Evolutionary conservation across 2,113 vertebrate species (phyloP).

Genomic region (Tragelaphus scriptus): DNA sequence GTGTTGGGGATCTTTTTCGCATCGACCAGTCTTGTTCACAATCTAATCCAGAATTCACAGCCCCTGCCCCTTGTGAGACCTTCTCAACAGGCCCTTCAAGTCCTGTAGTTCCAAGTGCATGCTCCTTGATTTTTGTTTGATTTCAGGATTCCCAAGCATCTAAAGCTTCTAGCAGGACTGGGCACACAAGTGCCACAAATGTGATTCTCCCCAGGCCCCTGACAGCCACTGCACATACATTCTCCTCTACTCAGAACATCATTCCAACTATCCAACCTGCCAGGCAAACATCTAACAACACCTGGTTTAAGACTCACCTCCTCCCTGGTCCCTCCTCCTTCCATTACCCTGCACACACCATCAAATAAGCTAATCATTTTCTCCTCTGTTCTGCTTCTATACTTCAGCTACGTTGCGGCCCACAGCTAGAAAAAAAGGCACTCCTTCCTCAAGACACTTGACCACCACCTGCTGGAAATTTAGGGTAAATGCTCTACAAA

Average conservation of each 20-base stretch:
- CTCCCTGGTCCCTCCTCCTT: neutral
- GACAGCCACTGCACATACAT: neutral
- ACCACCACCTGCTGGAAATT: constrained; percentile 63
- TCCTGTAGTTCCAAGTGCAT: neutral
- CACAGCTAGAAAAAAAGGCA: neutral
- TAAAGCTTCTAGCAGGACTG: neutral
- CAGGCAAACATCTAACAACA: neutral
- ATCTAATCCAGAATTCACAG: neutral
- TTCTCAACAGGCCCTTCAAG: neutral
- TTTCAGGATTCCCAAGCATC: neutral
- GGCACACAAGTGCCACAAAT: no score
- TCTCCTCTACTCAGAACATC: neutral
- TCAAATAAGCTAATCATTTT: neutral
- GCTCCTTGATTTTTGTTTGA: neutral
- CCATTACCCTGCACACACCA: accelerated
- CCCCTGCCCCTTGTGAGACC: neutral
- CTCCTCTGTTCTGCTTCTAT: neutral
- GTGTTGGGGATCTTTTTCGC: neutral
- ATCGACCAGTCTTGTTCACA: neutral
- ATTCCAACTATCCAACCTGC: neutral
- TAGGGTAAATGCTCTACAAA: neutral
- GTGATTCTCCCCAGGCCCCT: neutral
- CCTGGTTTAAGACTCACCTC: neutral
- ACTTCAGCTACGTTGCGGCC: neutral
- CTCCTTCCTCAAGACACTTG: constrained; percentile 24